Conservation (phyloP, 1,140 invertebrate genomes). For the Delia radicum region DNA sequence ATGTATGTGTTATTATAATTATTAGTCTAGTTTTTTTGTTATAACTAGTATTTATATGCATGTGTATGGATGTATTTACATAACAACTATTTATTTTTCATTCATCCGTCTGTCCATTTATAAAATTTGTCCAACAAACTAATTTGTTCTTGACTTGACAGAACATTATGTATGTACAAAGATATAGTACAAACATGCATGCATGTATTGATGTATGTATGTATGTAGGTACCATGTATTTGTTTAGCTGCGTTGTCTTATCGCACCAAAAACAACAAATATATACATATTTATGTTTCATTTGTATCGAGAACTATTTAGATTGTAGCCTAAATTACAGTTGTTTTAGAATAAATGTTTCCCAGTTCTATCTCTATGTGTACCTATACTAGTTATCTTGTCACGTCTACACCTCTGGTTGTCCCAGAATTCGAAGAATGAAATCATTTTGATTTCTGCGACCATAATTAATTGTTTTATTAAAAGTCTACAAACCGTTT, state of each 20-base stretch:
- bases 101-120: too few relatives aligned
- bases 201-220: too few relatives aligned
- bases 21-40: too few relatives aligned
- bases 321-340: slow-evolving; percentile 5
- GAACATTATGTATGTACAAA: too few relatives aligned
- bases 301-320: background rate
- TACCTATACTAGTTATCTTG: background rate
- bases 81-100: too few relatives aligned
- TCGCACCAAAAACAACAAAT: background rate
- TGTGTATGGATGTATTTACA: too few relatives aligned
- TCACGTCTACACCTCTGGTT: background rate
- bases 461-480: background rate
- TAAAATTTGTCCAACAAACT: background rate
- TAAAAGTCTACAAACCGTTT: too few relatives aligned
- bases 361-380: background rate
- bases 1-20: too few relatives aligned
- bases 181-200: too few relatives aligned
- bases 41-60: too few relatives aligned
- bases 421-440: background rate
- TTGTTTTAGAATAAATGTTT: background rate
- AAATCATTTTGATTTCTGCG: background rate
- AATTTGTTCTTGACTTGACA: too few relatives aligned
- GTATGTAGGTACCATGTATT: background rate
- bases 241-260: slow-evolving; percentile 13
- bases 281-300: background rate